Base-by-base conservation (phyloP, 2,797 vertebrate species). In the Rhyacichthys aspro region DNA sequence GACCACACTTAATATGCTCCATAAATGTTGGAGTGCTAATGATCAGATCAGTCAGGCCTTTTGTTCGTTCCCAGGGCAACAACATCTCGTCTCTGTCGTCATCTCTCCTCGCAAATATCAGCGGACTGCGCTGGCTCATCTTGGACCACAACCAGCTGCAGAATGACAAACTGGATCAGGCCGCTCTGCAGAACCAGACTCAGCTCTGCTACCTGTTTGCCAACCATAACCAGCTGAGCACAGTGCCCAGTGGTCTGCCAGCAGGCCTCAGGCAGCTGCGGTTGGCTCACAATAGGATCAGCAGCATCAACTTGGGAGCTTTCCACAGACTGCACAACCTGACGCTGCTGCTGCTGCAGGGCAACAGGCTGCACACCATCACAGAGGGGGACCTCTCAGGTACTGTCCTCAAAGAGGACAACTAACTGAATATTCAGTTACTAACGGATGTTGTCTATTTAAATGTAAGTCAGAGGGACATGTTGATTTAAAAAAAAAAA, bases 331-430 rank as follows among this genome's bases (percentile, higher is more conserved):
- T 93, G 39, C 67, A 67, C 4, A 88, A 91, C 66, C 79, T 93
- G 54, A 90, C 85, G 0, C n/a, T 92, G 59, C 84, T 94, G 68
- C 82, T 94, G 53, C 89, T 94, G 56, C 91, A 93, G 70, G 92
- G 91, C 47, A 94, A 93, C 81, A 70, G 56, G 11, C 79, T 94
- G 56, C 86, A 85, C 58, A 83, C 74, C 14, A 78, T 93, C 14
- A 43, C 69, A 18, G 78, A 87, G 34, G 76, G 72, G 23, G 86
- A 88, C 70, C 76, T 94, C 48, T 83, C 76, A 81, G 91, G 91
- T 93, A 61, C 11, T 11, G 7, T 28, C 23, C 3, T 28, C 23
- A 28, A 28, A 28, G 23, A 5, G 23, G 23, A n/a, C 23, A 5
- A 28, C 23, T 28, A 23, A 23, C 19, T 28, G 23, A 28, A 6